Conservation (phyloP, 2,797 vertebrate species). For the Fistularia tabacaria region DNA sequence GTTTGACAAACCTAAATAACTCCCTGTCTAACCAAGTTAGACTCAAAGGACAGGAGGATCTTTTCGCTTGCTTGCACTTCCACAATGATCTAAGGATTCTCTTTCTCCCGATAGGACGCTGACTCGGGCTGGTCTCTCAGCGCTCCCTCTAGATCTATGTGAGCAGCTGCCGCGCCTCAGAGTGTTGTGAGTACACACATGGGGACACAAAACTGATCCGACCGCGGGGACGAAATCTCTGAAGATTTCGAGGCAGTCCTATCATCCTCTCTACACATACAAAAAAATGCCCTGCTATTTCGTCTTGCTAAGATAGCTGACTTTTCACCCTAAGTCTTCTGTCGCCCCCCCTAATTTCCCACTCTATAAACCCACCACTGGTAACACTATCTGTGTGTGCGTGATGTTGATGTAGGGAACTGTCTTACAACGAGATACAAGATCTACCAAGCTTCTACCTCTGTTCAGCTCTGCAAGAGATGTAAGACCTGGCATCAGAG, state of each 20-base stretch:
- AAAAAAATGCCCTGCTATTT: slow-evolving; percentile 34
- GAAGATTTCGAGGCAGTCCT: too few species aligned
- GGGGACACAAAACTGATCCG: slow-evolving; percentile 1
- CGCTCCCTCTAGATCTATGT: slow-evolving; percentile 85
- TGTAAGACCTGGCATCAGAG: slow-evolving; percentile 74
- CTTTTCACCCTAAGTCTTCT: slow-evolving; percentile 25
- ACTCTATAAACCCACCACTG: slow-evolving; percentile 57
- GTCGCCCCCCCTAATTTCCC: slow-evolving; percentile 49
- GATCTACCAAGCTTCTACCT: slow-evolving; percentile 87
- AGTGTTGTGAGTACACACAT: slow-evolving; percentile 83
- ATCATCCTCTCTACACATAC: slow-evolving; percentile 12
- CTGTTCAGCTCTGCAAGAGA: slow-evolving; percentile 88
- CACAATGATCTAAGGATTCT: slow-evolving; percentile 54
- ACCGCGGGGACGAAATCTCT: slow-evolving; percentile 27
- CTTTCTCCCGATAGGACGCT: slow-evolving; percentile 78
- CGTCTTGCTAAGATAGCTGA: slow-evolving; percentile 26
- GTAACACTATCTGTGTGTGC: slow-evolving; percentile 47
- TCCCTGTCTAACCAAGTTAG: slow-evolving; percentile 50
- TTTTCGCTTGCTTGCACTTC: slow-evolving; percentile 45
- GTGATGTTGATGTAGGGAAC: slow-evolving; percentile 75
- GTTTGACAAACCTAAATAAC: slow-evolving; percentile 48
- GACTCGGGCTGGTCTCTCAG: slow-evolving; percentile 84
- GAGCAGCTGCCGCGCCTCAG: slow-evolving; percentile 88
- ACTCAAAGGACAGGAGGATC: slow-evolving; percentile 35
- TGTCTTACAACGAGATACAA: slow-evolving; percentile 89